Evolutionary conservation across 2,113 vertebrate species (phyloP), one percentile per base, ranked within the genome.

Genomic region (Lutjanus erythropterus): DNA sequence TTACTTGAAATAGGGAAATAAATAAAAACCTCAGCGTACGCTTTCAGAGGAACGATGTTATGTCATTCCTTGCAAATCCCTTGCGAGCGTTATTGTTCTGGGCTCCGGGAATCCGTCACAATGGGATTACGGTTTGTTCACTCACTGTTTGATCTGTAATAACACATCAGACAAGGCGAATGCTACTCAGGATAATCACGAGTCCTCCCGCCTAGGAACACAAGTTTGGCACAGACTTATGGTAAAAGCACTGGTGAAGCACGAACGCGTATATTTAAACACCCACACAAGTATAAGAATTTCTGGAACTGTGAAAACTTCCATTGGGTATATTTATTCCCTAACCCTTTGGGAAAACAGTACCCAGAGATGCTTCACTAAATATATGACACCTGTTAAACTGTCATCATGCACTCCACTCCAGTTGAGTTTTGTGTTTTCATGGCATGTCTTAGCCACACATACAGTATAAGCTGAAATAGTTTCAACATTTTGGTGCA

Each of bases 111-210:
- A 84, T 75, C 59, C 25, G 6, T 64, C 82, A 65, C 71, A 83
- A 64, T 72, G 66, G 58, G 77, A 88, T 85, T 86, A 88, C 29
- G 69, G 69, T 86, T 88, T 75, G 82, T 86, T 87, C 86, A 65
- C 68, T 58, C 10, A 2, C 59, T 55, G 72, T 70, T 60, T 84
- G 55, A 84, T 85, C 76, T 53, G 52, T 50, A 67, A 84, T 73
- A 70, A 80, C 66, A 35, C 55, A 61, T 72, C 39, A 9, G 83
- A 87, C 71, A 15, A 70, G 42, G 9, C 73, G 7, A 77, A 66
- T 39, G n/a, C 64, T 49, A n/a, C 64, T 68, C 62, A 35, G 56
- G 14, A 4, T 68, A 59, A 76, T 80, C 62, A 39, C 37, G 5
- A 21, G 21, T 33, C 67, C 35, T 49, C 37, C 19, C 0, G 6